These are phyloP conservation scores for Hirundo rustica DNA, from an alignment of 2,797 vertebrate species.

Conservation along the genomic window DNA sequence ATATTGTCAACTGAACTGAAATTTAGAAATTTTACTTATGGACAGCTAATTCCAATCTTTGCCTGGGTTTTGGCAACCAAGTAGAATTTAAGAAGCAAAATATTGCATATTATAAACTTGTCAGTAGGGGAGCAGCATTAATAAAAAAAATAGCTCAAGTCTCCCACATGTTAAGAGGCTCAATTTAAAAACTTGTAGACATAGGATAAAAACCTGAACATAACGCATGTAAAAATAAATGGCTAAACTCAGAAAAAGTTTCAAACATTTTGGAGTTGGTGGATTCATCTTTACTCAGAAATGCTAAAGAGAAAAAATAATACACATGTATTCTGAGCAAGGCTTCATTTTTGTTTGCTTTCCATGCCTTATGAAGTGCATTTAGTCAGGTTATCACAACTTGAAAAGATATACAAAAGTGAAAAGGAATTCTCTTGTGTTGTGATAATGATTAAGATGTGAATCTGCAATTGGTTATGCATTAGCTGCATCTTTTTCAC, in stretches of 20 bases:
- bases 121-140: background rate
- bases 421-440: background rate
- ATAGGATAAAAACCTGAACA: background rate
- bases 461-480: background rate
- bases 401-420: background rate
- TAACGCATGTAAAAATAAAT: background rate
- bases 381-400: background rate
- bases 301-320: background rate
- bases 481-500: background rate
- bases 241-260: background rate
- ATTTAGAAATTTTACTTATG: background rate
- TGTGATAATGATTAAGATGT: background rate
- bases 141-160: background rate
- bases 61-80: background rate
- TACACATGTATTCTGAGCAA: background rate
- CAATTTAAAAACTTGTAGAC: background rate
- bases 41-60: background rate
- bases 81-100: background rate
- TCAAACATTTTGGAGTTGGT: background rate
- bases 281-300: background rate
- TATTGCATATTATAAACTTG: background rate
- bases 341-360: background rate
- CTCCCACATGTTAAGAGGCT: background rate
- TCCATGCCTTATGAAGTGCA: background rate
- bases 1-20: background rate